Evolutionary conservation across 2,113 vertebrate species (phyloP), one percentile per base, ranked within the genome.

Genomic region (Fulmarus glacialis): DNA sequence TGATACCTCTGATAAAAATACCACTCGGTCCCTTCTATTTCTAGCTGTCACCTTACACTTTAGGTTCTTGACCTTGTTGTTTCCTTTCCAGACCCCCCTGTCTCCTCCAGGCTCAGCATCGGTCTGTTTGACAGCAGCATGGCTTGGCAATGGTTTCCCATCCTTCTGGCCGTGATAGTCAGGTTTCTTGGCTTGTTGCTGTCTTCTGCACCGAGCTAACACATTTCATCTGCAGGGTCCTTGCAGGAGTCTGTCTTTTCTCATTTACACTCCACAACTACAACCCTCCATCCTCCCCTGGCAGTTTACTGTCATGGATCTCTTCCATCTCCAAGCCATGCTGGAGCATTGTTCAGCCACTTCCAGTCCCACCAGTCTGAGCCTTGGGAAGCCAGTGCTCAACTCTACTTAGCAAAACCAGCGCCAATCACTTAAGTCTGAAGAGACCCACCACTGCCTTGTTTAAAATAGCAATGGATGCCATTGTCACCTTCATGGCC

Each of bases 21-120:
- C 18, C 91, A 72, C 40, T 84, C 45, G 21, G 10, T 72, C 60
- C 34, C 11, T 93, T 95, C 87, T 95, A 95, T 93, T 92, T 85
- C 78, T 30, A 89, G 84, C 68, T 38, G 77, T 87, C 77, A 96
- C 81, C 83, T 82, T 84, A 89, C 62, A 43, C 84, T 77, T 87
- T 58, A 16, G 58, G 13, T 64, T 82, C 84, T 87, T 72, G 45
- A n/a, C 62, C 87, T 91, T 1, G 0, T 50, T 2, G 0, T 1
- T 30, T 90, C 64, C 40, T 91, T 91, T 58, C 48, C 84, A 60
- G 68, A 17, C 36, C 47, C 36, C 6, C 15, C 3, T 0, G 0
- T 56, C 80, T 90, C 58, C 79, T 95, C 56, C 81, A 45, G 82
- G 63, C 67, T 64, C 67, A 30, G 75, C 43, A 8, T 2, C 70